A percentile compares a stretch with the other conserved stretches of the same genome.
These are phyloP conservation scores for Chouioia cunea DNA, from an alignment of 2,888 invertebrate species.

Conservation along the genomic window DNA sequence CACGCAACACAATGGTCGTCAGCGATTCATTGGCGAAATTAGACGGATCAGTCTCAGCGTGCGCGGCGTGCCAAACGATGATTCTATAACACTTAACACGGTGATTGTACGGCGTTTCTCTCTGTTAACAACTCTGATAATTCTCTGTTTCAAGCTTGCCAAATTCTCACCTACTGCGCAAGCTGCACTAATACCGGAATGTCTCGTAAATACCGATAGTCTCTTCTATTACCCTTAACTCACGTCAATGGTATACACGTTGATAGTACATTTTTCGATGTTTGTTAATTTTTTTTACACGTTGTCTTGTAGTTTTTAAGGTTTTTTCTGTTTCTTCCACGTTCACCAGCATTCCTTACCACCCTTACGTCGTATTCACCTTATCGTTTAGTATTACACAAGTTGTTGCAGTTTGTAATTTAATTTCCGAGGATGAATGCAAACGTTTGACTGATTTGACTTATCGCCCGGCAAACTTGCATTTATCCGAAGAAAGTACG, in stretches of 20 bases:
- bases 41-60: slow-evolving; percentile 24
- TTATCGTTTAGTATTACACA: neutral
- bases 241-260: slow-evolving; percentile 54
- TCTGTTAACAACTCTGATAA: slow-evolving; percentile 21
- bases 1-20: slow-evolving; percentile 18
- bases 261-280: slow-evolving; percentile 31
- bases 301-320: slow-evolving; percentile 8
- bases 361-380: neutral
- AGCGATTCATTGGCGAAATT: slow-evolving; percentile 1
- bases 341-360: neutral
- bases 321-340: neutral
- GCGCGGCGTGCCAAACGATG: slow-evolving; percentile 11
- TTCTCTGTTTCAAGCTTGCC: slow-evolving; percentile 61
- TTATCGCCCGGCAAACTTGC: neutral
- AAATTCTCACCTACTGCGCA: slow-evolving; percentile 64
- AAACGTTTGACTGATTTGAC: neutral
- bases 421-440: too few relatives aligned
- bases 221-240: slow-evolving; percentile 54
- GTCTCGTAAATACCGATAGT: slow-evolving; percentile 62
- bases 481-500: neutral
- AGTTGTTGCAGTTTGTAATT: too few relatives aligned
- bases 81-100: neutral
- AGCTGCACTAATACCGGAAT: slow-evolving; percentile 63
- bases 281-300: neutral
- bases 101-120: slow-evolving; percentile 1